phyloP scores from a whole-genome alignment of 2,888 invertebrate genomes.

The Dioctria rufipes region DNA sequence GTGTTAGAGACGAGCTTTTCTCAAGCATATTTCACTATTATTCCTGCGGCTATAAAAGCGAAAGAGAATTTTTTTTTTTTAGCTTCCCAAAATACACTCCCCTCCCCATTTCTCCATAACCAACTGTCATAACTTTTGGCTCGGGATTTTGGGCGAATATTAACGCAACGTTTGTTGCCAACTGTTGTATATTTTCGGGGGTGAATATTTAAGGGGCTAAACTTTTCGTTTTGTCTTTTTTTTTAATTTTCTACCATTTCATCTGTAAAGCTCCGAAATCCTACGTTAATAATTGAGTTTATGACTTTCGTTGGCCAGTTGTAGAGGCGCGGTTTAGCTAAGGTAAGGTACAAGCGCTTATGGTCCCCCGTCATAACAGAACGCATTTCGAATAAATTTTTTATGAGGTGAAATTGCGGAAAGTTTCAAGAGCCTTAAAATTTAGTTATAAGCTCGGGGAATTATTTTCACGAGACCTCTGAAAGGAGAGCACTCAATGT shows the following conservation, averaged over 20 bases:
- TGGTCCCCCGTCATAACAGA: too few species aligned
- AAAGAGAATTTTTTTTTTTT: not conserved
- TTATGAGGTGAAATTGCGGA: constrained; percentile 28
- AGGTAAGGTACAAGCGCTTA: too few species aligned
- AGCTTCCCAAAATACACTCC: not conserved
- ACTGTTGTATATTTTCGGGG: not conserved
- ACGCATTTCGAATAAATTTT: constrained; percentile 11
- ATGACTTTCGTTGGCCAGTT: not conserved
- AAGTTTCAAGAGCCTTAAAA: constrained; percentile 30
- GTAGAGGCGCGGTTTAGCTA: too few species aligned
- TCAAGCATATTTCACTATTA: constrained; percentile 45
- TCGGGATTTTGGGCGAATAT: constrained; percentile 24
- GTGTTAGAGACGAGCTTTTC: constrained; percentile 8
- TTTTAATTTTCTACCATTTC: not conserved
- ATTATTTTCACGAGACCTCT: constrained; percentile 20
- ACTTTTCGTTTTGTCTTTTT: constrained; percentile 10
- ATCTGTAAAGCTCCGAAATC: not conserved
- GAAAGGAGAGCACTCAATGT: not conserved
- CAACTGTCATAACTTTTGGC: constrained; percentile 42
- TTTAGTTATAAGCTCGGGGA: constrained; percentile 26
- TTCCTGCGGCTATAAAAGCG: constrained; percentile 20
- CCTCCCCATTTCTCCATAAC: too few species aligned
- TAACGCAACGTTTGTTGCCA: constrained; percentile 2
- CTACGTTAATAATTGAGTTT: constrained; percentile 37
- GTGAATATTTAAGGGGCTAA: constrained; percentile 40